Evolutionary conservation across 2,113 vertebrate species (phyloP), one percentile per base, ranked within the genome.

Genomic region (Gavia stellata): DNA sequence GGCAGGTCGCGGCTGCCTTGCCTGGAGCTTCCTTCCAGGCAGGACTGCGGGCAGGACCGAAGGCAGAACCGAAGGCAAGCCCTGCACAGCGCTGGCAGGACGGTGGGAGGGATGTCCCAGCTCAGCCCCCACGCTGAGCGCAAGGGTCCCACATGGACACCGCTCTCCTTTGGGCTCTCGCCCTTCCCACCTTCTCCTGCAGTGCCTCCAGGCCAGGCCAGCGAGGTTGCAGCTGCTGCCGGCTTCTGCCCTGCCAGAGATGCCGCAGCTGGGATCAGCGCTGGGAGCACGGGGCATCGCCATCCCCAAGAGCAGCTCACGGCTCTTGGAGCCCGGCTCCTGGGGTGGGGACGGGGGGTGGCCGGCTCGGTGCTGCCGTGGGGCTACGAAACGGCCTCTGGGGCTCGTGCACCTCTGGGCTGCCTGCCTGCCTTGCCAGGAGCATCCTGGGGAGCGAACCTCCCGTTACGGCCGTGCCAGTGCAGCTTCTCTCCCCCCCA

Each of bases 401-500:
- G 23, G 34, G 23, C 59, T 86, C 49, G 4, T 34, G 38, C 65
- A 23, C 5, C 49, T 10, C 53, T 7, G 3, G 44, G 25, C 42
- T 14, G 21, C 59, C 38, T 16, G 4, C 34, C 47, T 9, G 7
- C 67, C 10, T 12, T 79, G 44, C 88, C 36, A 17, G 82, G 53
- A 40, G 18, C 59, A 9, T 20, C 21, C 40, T 3, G 1, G 36
- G 9, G 29, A 19, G 36, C 0, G 0, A 20, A 1, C 24, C 10
- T 53, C 28, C 6, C 0, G 0, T 6, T 16, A 3, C 8, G 0
- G 1, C 3, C 14, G 1, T 78, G 29, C 33, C 63, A 52, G 15
- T 4, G 1, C 63, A 31, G 53, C 62, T 55, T 50, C 49, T 73
- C 38, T 81, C 19, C 19, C 65, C 45, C 23, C 75, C 36, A 1